Conservation (phyloP, 2,797 vertebrate genomes). For the Avahi laniger region DNA sequence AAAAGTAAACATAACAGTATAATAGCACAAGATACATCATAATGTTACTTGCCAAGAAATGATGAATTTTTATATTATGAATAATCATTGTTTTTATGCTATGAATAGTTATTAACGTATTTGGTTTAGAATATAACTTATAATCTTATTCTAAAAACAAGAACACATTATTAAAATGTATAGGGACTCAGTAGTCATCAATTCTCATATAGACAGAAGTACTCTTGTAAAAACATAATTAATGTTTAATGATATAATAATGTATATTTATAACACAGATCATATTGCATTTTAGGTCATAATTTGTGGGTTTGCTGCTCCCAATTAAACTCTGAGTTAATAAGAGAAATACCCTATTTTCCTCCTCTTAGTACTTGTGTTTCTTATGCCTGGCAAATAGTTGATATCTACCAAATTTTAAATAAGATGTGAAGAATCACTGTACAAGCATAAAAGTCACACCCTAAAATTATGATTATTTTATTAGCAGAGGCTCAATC, state of each 20-base stretch:
- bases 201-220: background rate
- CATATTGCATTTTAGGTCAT: background rate
- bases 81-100: background rate
- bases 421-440: background rate
- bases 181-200: background rate
- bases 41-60: background rate
- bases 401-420: background rate
- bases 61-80: background rate
- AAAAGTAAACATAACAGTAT: background rate
- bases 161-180: background rate
- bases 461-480: background rate
- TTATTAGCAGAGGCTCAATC: background rate
- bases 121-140: conserved; percentile 28
- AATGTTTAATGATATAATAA: background rate
- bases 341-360: background rate
- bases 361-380: background rate
- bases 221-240: background rate
- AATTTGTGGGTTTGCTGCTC: background rate
- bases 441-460: background rate
- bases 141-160: conserved; percentile 12
- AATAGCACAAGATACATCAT: background rate
- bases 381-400: background rate
- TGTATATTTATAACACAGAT: background rate
- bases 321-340: background rate
- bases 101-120: background rate